Conservation (phyloP, 2,797 vertebrate genomes). For the Falco berigora region DNA sequence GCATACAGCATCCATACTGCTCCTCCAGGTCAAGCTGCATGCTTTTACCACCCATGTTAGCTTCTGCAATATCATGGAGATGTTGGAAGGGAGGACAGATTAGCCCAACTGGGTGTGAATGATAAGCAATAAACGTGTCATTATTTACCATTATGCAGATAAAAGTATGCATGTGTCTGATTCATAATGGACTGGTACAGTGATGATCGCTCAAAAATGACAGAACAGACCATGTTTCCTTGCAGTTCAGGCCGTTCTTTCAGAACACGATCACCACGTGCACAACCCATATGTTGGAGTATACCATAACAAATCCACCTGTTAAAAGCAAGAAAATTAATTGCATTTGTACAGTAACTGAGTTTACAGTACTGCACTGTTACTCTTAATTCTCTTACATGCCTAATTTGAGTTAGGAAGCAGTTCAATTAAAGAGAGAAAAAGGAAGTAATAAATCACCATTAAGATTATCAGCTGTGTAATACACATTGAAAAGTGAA, state of each 20-base stretch:
- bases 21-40: not conserved
- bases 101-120: not conserved
- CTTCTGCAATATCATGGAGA: not conserved
- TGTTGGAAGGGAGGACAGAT: not conserved
- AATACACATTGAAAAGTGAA: not conserved
- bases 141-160: not conserved
- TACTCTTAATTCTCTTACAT: not conserved
- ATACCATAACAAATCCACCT: not conserved
- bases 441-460: not conserved
- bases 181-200: fast-evolving
- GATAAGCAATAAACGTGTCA: not conserved
- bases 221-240: not conserved
- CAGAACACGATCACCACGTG: not conserved
- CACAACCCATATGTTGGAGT: not conserved
- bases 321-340: not conserved
- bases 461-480: not conserved
- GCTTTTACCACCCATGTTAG: not conserved
- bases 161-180: not conserved
- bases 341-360: not conserved
- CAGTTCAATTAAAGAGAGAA: not conserved
- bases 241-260: not conserved
- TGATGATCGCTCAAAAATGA: not conserved
- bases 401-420: not conserved
- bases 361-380: not conserved
- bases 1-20: not conserved